Base-by-base conservation (phyloP, 92 coral and sea anemone species). In the Micromussa lordhowensis region DNA sequence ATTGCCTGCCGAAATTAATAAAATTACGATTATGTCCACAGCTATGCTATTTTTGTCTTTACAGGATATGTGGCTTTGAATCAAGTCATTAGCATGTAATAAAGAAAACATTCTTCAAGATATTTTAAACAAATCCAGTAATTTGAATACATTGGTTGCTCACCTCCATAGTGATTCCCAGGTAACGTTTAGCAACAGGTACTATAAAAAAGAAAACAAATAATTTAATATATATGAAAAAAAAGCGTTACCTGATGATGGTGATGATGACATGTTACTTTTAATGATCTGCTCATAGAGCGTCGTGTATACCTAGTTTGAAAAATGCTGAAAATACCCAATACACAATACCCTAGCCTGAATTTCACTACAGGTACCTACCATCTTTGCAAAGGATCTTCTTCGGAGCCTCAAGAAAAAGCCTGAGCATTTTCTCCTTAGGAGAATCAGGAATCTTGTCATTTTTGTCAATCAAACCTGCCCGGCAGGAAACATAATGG, bases 391-490 rank as follows among this genome's bases (percentile, higher is more conserved):
- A 78, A 29, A 21, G 82, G 26, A 54, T 30, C 5, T 16, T 11
- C 16, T 78, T 53, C 1, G 21, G 18, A 2, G 28, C 44, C 18
- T 78, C 9, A 54, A 78, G 36, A 54, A 78, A 3, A 6, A 78
- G 38, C 18, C 12, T 53, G n/a, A 32, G 2, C 68, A 78, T 17
- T 54, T 32, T 78, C 40, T 53, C 29, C 12, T 78, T 55, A 44
- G 49, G 58, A 22, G 80, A 76, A 15, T 29, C 28, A 53, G 82
- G 35, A 70, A 5, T 29, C 34, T 76, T 18, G 36, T 55, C 38
- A 78, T 30, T 58, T 6, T 78, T 78, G n/a, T 21, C 48, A 54
- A 55, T 28, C 68, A 78, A 55, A 32, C 44, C 82, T 78, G 68
- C 11, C 53, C 31, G 11, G 53, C 4, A 53, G 14, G 40, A 76